These are phyloP conservation scores for Myotis pilosus DNA, from an alignment of 2,797 vertebrate species.

Conservation along the genomic window DNA sequence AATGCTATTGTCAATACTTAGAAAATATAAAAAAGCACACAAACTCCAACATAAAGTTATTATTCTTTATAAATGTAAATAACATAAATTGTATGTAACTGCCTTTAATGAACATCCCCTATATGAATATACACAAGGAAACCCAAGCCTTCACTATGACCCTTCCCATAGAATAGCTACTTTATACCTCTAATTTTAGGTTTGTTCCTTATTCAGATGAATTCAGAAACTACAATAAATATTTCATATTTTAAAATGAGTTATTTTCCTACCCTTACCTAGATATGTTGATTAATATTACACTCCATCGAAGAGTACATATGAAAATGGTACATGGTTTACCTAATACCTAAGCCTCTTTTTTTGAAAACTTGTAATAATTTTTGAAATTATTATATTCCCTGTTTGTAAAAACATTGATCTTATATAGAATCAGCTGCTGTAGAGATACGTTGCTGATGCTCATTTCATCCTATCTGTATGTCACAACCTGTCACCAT, in stretches of 20 bases:
- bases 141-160: background rate
- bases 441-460: constrained; percentile 3
- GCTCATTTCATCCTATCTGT: constrained; percentile 59
- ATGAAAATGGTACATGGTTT: background rate
- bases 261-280: background rate
- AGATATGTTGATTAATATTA: constrained; percentile 43
- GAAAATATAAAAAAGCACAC: background rate
- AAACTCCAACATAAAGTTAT: background rate
- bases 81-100: background rate
- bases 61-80: constrained; percentile 9
- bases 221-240: constrained; percentile 34
- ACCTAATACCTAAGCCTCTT: background rate
- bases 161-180: background rate
- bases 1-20: background rate
- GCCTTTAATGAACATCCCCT: background rate
- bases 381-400: constrained; percentile 55
- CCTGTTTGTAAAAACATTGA: constrained; percentile 29
- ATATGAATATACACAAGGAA: background rate
- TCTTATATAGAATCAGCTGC: constrained; percentile 30
- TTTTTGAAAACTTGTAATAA: constrained; percentile 18
- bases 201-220: constrained; percentile 23
- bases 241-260: constrained; percentile 40
- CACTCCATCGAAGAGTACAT: background rate
- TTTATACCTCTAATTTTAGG: background rate
- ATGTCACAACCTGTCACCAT: constrained; percentile 68